phyloP scores from a whole-genome alignment of 2,113 vertebrate species.

The Epinephelus fuscoguttatus region DNA sequence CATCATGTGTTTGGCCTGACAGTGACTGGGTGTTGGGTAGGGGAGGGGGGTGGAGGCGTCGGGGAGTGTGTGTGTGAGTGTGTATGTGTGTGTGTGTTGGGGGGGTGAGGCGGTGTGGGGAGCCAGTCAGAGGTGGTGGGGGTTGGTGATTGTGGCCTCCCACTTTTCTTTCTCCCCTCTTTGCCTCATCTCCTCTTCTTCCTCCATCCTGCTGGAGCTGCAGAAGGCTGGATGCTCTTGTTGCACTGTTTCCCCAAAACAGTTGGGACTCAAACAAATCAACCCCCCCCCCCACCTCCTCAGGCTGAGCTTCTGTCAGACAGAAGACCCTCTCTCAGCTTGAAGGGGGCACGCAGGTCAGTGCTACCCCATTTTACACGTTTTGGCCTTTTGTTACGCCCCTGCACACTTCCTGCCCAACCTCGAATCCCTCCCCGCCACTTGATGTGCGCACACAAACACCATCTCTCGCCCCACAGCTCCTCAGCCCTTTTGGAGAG shows the following conservation, averaged over 20 bases:
- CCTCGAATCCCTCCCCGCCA: constrained; percentile 36
- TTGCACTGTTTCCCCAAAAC: constrained; percentile 69
- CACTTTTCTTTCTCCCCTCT: constrained; percentile 63
- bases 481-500: constrained; percentile 62
- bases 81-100: constrained; percentile 40
- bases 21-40: constrained; percentile 92
- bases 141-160: constrained; percentile 78
- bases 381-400: constrained; percentile 63
- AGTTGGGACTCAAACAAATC: constrained; percentile 74
- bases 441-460: constrained; percentile 53
- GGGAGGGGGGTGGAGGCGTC: constrained; percentile 82
- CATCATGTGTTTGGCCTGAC: constrained; percentile 99
- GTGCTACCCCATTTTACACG: constrained; percentile 65
- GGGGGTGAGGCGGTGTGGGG: constrained; percentile 74
- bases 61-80: constrained; percentile 58
- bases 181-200: constrained; percentile 64
- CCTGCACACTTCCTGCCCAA: constrained; percentile 54
- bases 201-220: constrained; percentile 48
- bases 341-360: constrained; percentile 79
- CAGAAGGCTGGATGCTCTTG: constrained; percentile 68
- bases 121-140: constrained; percentile 83
- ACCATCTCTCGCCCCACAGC: constrained; percentile 37
- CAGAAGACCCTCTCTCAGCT: constrained; percentile 75
- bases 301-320: constrained; percentile 71
- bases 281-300: constrained; percentile 2